Percentiles rank a stretch among this genome's conserved stretches.
Conservation (phyloP, 2,888 invertebrate genomes). For the Marasmarcha lunaedactyla region DNA sequence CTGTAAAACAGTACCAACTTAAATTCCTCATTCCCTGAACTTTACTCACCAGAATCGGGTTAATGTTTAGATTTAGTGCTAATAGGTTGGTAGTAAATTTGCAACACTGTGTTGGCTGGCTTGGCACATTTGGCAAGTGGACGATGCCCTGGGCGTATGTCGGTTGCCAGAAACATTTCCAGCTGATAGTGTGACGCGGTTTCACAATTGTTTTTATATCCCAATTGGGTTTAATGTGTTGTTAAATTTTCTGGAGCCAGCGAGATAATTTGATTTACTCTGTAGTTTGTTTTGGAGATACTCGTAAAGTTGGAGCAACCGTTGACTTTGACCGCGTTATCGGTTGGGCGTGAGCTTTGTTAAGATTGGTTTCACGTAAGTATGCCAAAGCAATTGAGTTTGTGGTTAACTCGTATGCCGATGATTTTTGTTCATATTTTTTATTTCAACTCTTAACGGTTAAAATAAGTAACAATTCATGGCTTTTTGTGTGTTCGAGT, state of each 20-base stretch:
- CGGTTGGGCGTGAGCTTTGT: too few species aligned
- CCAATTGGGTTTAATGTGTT: conserved; percentile 12
- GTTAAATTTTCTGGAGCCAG: conserved; percentile 1
- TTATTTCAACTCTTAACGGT: too few species aligned
- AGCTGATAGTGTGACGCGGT: conserved; percentile 20
- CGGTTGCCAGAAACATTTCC: conserved; percentile 35
- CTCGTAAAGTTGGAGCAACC: too few species aligned
- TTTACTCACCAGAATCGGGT: conserved; percentile 63
- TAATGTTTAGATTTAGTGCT: conserved; percentile 71
- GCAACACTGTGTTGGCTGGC: conserved; percentile 62
- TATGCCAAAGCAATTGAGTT: too few species aligned
- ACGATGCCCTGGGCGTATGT: conserved; percentile 31
- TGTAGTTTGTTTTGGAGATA: too few species aligned
- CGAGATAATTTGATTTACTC: not conserved
- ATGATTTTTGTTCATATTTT: too few species aligned
- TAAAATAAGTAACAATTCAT: too few species aligned
- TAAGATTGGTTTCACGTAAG: too few species aligned
- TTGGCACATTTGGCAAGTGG: conserved; percentile 65
- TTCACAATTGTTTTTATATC: conserved; percentile 51
- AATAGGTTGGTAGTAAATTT: conserved; percentile 66
- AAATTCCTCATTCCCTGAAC: conserved; percentile 32
- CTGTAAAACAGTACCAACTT: not conserved
- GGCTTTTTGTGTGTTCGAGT: too few species aligned
- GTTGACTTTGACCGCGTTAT: too few species aligned
- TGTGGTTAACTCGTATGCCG: too few species aligned